phyloP scores from a whole-genome alignment of 2,888 invertebrate genomes.

The Andrena chrysosceles region DNA sequence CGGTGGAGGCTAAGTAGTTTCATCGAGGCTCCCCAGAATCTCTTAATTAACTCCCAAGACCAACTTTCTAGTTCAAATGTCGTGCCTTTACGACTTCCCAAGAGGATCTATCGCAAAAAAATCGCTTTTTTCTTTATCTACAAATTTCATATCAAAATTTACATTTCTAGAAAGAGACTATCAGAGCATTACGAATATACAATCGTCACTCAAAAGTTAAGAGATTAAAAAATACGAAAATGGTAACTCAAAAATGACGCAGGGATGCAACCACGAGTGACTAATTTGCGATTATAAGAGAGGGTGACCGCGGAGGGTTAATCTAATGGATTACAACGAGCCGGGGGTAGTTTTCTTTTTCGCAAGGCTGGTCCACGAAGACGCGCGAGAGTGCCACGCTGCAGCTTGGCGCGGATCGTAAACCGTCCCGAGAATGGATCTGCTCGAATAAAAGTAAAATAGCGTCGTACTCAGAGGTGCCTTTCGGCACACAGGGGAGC shows the following conservation, averaged over 20 bases:
- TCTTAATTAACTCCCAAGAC: background rate
- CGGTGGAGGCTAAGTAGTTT: background rate
- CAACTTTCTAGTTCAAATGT: too few relatives aligned
- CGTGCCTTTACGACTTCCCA: background rate
- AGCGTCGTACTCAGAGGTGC: constrained; percentile 45
- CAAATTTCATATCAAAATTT: too few relatives aligned
- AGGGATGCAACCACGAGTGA: too few relatives aligned
- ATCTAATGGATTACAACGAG: constrained; percentile 6
- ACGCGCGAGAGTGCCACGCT: background rate
- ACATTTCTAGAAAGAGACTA: too few relatives aligned
- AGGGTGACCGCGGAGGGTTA: too few relatives aligned
- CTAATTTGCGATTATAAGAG: too few relatives aligned
- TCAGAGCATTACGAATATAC: too few relatives aligned
- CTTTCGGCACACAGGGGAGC: constrained; percentile 50
- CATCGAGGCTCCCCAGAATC: too few relatives aligned
- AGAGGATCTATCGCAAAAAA: background rate
- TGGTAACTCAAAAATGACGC: too few relatives aligned
- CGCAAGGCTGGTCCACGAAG: constrained; percentile 32
- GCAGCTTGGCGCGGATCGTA: constrained; percentile 51
- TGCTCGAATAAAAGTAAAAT: constrained; percentile 70
- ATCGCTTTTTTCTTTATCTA: too few relatives aligned
- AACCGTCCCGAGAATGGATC: constrained; percentile 59
- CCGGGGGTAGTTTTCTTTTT: background rate
- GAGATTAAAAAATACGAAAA: too few relatives aligned
- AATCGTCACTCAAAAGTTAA: too few relatives aligned